Evolutionary conservation across 2,113 vertebrate genomes (phyloP), one percentile per base, ranked within the genome.

Genomic region (Galbula dea): DNA sequence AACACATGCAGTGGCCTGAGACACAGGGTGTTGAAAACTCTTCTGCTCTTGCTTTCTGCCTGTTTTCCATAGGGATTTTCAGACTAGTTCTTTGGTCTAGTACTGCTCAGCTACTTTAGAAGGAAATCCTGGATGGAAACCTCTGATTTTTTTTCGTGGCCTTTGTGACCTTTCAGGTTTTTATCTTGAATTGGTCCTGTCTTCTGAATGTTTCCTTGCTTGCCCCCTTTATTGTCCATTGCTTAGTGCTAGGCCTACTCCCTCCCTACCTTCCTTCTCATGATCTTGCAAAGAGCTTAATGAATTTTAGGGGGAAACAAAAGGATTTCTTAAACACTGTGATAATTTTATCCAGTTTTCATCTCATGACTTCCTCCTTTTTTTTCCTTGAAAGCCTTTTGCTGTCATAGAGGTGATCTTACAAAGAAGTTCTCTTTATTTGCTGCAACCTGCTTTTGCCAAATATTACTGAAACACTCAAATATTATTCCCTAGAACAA

Each of bases 21-120:
- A 41, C 1, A 2, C 0, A 0, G 37, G 59, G 19, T 4, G 0
- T 4, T 84, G 37, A 57, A 55, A 21, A 8, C 7, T 45, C 22
- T 43, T 79, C 51, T 66, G 41, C 58, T 91, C 27, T 55, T 88
- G 34, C 13, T 66, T 89, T 67, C 52, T 82, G 17, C 29, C 24
- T 58, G 8, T 86, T 83, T 30, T 29, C 37, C 1, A 0, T 14
- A 13, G 11, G 26, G 18, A 29, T 80, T 87, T 87, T 76, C 37
- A 83, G 41, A 29, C 9, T 79, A 48, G 15, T 66, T 14, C 15
- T 83, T 65, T 34, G 6, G 39, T 46, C 20, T 80, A 36, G 21
- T 49, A 39, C 15, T 71, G 11, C 30, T 88, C 4, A 4, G 14
- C 62, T 66, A 45, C 21, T 74, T 89, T 32, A 72, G 52, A 63